Evolutionary conservation across 1,140 invertebrate genomes (phyloP).

Genomic region (Anastrepha obliqua): DNA sequence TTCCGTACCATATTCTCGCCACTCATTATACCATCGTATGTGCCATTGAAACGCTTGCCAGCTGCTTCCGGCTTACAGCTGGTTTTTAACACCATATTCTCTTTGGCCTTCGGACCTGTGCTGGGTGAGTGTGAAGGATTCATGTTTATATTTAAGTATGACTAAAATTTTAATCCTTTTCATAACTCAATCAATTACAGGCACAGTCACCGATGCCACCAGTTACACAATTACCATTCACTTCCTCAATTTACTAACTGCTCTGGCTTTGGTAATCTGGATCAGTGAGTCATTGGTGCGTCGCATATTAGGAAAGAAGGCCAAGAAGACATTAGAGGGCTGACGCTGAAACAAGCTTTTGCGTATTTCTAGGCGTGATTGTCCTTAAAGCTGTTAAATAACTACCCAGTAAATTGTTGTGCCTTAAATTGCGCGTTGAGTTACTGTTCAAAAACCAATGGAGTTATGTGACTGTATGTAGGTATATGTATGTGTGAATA

Average conservation of each 20-base stretch:
- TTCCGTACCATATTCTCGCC: conserved; percentile 82
- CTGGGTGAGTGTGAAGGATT: conserved; percentile 75
- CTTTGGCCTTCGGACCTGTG: conserved; percentile 78
- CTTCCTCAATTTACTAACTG: conserved; percentile 63
- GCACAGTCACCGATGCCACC: conserved; percentile 62
- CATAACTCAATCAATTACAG: conserved; percentile 54
- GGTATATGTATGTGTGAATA: background rate
- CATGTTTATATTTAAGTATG: background rate
- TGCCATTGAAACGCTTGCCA: conserved; percentile 78
- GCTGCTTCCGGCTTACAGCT: conserved; percentile 81
- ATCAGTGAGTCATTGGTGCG: conserved; percentile 62
- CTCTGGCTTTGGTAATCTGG: conserved; percentile 64
- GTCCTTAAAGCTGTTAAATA: background rate
- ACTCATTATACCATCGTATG: conserved; percentile 79
- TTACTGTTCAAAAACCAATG: background rate
- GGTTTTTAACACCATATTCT: conserved; percentile 79
- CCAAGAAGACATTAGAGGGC: conserved; percentile 49
- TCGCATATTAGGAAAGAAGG: conserved; percentile 58
- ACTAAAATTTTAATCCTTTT: background rate
- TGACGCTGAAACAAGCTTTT: background rate
- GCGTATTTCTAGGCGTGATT: background rate
- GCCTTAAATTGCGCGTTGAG: background rate
- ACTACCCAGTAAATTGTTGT: background rate
- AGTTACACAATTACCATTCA: conserved; percentile 67
- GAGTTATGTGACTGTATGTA: background rate